A percentile compares a stretch with the other conserved stretches of the same genome.
Evolutionary conservation across 53 echinoderm and acorn worm genomes (phyloP).

Genomic region (Paelopatides confundens): DNA sequence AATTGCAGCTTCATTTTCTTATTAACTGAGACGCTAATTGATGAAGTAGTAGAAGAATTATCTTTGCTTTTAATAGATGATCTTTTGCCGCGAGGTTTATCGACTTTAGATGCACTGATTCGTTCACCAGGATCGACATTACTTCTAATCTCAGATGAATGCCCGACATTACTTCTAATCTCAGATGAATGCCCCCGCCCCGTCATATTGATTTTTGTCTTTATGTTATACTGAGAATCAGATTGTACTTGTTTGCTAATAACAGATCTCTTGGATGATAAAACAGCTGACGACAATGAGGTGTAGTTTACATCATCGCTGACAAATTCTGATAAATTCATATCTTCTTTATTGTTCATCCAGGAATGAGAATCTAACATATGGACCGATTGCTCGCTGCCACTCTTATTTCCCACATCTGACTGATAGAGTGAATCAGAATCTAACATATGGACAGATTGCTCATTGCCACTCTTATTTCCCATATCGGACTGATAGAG

Average conservation of each 20-base stretch:
- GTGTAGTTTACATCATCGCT: not conserved
- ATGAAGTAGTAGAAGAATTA: not conserved
- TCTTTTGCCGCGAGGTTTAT: not conserved
- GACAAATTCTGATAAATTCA: not conserved
- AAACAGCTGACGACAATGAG: not conserved
- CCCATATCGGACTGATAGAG: not conserved
- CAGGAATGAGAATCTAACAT: conserved; percentile 13
- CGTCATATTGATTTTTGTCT: too few species aligned
- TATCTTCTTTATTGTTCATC: conserved; percentile 31
- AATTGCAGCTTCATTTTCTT: conserved; percentile 32
- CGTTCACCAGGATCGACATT: too few species aligned
- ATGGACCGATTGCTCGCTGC: not conserved
- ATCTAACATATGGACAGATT: not conserved
- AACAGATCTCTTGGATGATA: not conserved
- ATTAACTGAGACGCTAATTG: conserved; percentile 12
- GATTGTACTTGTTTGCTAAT: not conserved
- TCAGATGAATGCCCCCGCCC: not conserved
- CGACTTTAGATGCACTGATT: not conserved
- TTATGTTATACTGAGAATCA: not conserved
- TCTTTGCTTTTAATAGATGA: not conserved
- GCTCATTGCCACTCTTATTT: not conserved
- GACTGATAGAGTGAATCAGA: not conserved
- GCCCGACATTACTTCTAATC: not conserved
- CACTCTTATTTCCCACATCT: not conserved
- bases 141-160: not conserved